These are phyloP conservation scores for Condylostylus longicornis DNA, from an alignment of 1,140 invertebrate genomes.

Conservation along the genomic window DNA sequence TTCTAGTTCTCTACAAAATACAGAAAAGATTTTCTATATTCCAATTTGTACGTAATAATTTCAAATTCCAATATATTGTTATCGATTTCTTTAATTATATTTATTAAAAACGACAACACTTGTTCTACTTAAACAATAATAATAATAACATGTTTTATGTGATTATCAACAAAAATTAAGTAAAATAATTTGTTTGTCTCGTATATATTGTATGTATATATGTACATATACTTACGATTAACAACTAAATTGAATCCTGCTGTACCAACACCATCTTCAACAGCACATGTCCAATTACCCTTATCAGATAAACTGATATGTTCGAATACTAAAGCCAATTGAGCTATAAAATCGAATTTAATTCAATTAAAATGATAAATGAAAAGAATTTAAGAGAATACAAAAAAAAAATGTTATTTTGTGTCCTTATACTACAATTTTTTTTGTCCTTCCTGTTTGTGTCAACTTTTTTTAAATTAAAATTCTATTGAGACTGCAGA, in stretches of 20 bases:
- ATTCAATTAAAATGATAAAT: too few species aligned
- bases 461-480: constrained; percentile 1
- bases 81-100: too few species aligned
- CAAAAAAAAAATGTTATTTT: not conserved
- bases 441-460: constrained; percentile 18
- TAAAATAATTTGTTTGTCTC: not conserved
- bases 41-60: too few species aligned
- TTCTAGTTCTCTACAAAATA: too few species aligned
- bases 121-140: not conserved
- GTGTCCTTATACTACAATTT: constrained; percentile 20
- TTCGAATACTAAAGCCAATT: constrained; percentile 32
- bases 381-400: too few species aligned
- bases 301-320: constrained; percentile 28
- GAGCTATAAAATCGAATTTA: constrained; percentile 12
- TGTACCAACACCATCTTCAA: constrained; percentile 14
- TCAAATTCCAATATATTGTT: too few species aligned
- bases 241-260: constrained; percentile 30
- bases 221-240: constrained; percentile 32
- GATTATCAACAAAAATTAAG: not conserved
- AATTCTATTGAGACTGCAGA: not conserved
- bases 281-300: constrained; percentile 31
- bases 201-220: too few species aligned
- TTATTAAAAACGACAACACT: too few species aligned
- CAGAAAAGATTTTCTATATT: too few species aligned
- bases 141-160: not conserved